Evolutionary conservation across 2,888 invertebrate genomes (phyloP), one percentile per base, ranked within the genome.

Genomic region (Xestoiulus laeticollis): DNA sequence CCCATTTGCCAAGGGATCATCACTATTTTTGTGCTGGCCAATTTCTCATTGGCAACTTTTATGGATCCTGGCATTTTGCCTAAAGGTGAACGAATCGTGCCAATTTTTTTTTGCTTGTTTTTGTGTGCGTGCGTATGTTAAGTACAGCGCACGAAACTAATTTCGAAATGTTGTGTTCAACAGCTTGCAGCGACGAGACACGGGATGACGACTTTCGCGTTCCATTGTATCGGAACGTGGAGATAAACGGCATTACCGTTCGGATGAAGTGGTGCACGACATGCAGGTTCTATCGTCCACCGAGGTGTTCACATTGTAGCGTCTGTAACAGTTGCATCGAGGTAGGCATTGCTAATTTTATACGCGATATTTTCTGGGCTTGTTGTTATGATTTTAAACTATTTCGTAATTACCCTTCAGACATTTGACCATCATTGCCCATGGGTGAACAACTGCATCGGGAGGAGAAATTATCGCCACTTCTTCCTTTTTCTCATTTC

Each of bases 191-290:
- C 93, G 97, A 98, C 94, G 98, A 99, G 95, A 98, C 98, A 92
- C 94, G 96, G 90, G 98, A 98, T 93, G 99, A 99, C 93, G 99
- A 99, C 93, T 97, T 98, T 92, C 95, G 98, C 91, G 98, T 99
- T 89, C 98, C 98, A 14, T 94, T 99, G 89, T 99, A 99, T 93
- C 98, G 97, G 93, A 98, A 96, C 93, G 98, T 99, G 90, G 99
- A 99, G 93, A 98, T 99, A 90, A 98, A 98, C 93, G 99, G 99
- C 89, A 98, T 99, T 90, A 98, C 98, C 19, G 98, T 99, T 89
- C 96, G 99, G 89, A 99, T 99, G 99, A 99, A 99, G 93, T 99
- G 99, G 99, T 99, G 99, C 93, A 97, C 98, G 90, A 99, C 99
- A 2, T 99, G 99, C 94, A 98, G 99, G 94, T 99, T 99, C 94